Evolutionary conservation across 2,797 vertebrate genomes (phyloP), one percentile per base, ranked within the genome.

Genomic region (Mormyrops attenuatus): DNA sequence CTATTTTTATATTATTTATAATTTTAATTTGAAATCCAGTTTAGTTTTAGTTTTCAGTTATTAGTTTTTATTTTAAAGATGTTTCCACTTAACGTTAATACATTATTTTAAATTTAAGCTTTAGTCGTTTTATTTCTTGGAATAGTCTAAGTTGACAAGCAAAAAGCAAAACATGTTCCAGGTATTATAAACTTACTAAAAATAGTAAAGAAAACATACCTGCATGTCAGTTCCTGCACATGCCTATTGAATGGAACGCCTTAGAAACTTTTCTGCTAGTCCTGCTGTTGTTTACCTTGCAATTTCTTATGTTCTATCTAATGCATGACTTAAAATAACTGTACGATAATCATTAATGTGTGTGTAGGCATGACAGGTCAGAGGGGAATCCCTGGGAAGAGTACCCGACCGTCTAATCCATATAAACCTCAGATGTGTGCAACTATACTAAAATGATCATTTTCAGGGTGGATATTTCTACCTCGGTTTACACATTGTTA

Each of bases 371-470:
- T 63, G 60, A 66, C 26, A 5, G 63, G 26, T 69, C 26, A 30
- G 17, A 69, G 57, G 57, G n/a, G 53, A 3, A 60, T 57, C 17
- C 55, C 26, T 91, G 90, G 34, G 90, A 87, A 4, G 90, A 88
- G 44, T 89, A 91, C 0, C 77, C 90, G 41, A 57, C 55, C 20
- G 3, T 57, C 20, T 20, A 57, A 57, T 6, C 5, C 17, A n/a
- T 20, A 57, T 6, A n/a, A 57, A n/a, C 55, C n/a, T 57, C 20
- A 7, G 20, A 22, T 22, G 57, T 22, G 57, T n/a, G n/a, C 22
- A 22, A 60, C 57, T 22, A 22, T 22, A 7, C 57, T 60, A 60
- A 22, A 57, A 60, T 8, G 2, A 57, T 57, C 5, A 22, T 60
- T 22, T 60, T 60, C 57, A 22, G 57, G n/a, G 57, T 60, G 57